Base-by-base conservation (phyloP, 2,888 invertebrate genomes). In the Cenopis cana region DNA sequence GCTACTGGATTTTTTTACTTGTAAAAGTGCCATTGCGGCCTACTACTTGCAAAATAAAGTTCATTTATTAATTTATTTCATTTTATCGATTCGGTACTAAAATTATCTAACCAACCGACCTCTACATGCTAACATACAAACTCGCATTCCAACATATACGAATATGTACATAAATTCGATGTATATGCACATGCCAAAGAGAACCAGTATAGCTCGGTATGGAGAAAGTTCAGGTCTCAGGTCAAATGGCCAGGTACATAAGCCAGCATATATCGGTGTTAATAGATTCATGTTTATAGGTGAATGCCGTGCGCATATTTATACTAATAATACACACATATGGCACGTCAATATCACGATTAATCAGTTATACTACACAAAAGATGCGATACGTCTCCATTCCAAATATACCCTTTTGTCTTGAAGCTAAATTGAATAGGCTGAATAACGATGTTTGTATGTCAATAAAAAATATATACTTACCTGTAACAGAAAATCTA, bases 261-360 rank as follows among this genome's bases (percentile, higher is more conserved):
- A 79, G 76, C 77, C 68, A 79, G 75, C 78, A 78, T 77, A 75
- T 79, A 89, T 86, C 76, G 77, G 84, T 88, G 89, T 88, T 87
- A 88, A 88, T 86, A 85, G 86, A 87, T 84, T 85, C 54, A 81
- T 86, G 85, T 86, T 87, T 85, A 86, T 87, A 82, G 83, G 84
- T 77, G 79, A 80, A 55, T 65, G 65, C 73, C 76, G 69, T 78
- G 54, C 70, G 59, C 62, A 75, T 66, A 66, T 55, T 59, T 18
- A 50, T 70, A 70, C 66, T 56, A 61, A 66, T 66, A 41, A 9
- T 33, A 33, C 6, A 0, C 59, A 24, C 6, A 57, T 20, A 36
- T 64, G 24, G 3, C 18, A 33, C 52, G 41, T 54, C 57, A 49
- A 41, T 36, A 18, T n/a, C n/a, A n/a, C n/a, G n/a, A n/a, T n/a